Conservation (phyloP, 2,797 vertebrate genomes). For the Lophius americanus region DNA sequence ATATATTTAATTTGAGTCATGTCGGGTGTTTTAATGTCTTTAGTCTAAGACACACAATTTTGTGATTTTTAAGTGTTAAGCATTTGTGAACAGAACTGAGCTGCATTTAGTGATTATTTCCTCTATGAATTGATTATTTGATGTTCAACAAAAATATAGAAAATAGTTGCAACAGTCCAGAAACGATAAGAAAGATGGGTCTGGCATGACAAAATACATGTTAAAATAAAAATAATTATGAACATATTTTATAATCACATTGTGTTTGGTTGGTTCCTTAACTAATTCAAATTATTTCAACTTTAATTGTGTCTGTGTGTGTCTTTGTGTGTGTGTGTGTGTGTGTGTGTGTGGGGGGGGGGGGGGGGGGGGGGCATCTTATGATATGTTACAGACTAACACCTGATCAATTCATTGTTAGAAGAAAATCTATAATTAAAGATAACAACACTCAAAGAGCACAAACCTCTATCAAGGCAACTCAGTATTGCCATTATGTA, state of each 20-base stretch:
- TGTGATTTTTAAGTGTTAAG: no score
- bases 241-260: neutral
- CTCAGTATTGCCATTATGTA: no score
- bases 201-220: neutral
- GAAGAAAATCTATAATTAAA: neutral
- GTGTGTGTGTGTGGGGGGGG: no score
- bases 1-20: no score
- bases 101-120: neutral
- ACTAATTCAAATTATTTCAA: neutral
- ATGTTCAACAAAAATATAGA: no score
- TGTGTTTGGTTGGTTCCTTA: neutral
- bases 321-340: no score
- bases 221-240: neutral
- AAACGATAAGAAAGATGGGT: neutral
- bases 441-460: no score
- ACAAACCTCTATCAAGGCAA: no score
- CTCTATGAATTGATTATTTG: neutral
- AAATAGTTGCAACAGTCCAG: neutral
- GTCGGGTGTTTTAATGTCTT: no score
- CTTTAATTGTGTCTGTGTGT: neutral
- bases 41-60: no score
- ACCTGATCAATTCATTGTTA: neutral
- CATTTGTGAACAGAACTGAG: no score
- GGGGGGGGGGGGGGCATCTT: neutral
- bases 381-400: neutral